phyloP scores from a whole-genome alignment of 1,140 invertebrate genomes.

The Drosophila bifasciata region DNA sequence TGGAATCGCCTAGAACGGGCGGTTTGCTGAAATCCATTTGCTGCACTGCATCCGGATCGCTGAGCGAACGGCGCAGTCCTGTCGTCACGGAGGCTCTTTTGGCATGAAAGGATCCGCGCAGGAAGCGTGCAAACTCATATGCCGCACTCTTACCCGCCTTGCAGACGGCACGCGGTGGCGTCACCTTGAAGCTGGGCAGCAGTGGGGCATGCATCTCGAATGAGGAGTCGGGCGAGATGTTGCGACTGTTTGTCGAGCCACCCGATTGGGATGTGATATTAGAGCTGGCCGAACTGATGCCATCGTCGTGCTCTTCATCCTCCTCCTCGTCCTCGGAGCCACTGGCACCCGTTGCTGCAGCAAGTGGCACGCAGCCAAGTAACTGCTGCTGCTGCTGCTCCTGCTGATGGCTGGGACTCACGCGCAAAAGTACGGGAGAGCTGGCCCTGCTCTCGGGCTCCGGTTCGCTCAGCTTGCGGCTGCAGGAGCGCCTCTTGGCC shows the following conservation, averaged over 20 bases:
- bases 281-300: slow-evolving; percentile 73
- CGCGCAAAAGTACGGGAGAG: slow-evolving; percentile 63
- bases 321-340: slow-evolving; percentile 56
- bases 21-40: slow-evolving; percentile 75
- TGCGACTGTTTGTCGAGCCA: slow-evolving; percentile 58
- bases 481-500: slow-evolving; percentile 60
- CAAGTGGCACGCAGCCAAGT: slow-evolving; percentile 60
- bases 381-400: slow-evolving; percentile 33
- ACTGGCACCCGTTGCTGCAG: slow-evolving; percentile 5
- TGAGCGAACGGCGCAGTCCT: slow-evolving; percentile 67
- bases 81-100: slow-evolving; percentile 74
- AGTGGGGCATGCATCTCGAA: slow-evolving; percentile 80
- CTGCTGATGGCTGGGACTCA: slow-evolving; percentile 35
- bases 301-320: slow-evolving; percentile 61
- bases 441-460: slow-evolving; percentile 31
- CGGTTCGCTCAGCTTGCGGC: slow-evolving; percentile 60
- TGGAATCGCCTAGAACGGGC: slow-evolving; percentile 58
- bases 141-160: slow-evolving; percentile 58
- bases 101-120: slow-evolving; percentile 76
- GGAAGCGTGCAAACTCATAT: slow-evolving; percentile 71
- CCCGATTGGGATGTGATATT: slow-evolving; percentile 61
- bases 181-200: slow-evolving; percentile 82
- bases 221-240: slow-evolving; percentile 79
- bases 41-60: slow-evolving; percentile 77
- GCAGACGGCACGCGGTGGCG: slow-evolving; percentile 65